phyloP scores from a whole-genome alignment of 2,113 vertebrate genomes.

The Spea multiplicata region DNA sequence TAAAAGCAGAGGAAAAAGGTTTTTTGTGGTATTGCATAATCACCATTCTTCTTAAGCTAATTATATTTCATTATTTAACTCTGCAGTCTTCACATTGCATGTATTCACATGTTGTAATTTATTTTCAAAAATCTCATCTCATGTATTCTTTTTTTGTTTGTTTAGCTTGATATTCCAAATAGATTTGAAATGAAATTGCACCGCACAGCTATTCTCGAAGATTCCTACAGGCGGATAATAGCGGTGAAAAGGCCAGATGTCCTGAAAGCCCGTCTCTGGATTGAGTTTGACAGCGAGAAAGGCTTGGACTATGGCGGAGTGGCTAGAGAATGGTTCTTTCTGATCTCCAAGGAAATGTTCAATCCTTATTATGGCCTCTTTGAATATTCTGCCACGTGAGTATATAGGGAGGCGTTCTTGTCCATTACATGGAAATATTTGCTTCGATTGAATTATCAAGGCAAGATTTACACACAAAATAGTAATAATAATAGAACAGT shows the following conservation, averaged over 20 bases:
- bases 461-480: too few species aligned
- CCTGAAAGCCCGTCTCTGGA: slow-evolving; percentile 94
- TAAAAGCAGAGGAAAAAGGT: too few species aligned
- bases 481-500: too few species aligned
- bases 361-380: slow-evolving; percentile 98
- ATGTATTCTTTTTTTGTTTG: not conserved
- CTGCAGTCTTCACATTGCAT: too few species aligned
- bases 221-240: slow-evolving; percentile 90
- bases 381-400: slow-evolving; percentile 98
- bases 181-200: slow-evolving; percentile 94
- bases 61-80: too few species aligned
- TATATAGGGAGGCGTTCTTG: slow-evolving; percentile 41
- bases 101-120: too few species aligned
- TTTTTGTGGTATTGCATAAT: too few species aligned
- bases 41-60: too few species aligned
- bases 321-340: slow-evolving; percentile 97
- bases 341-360: slow-evolving; percentile 98
- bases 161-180: slow-evolving; percentile 90
- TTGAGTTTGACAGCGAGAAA: slow-evolving; percentile 97
- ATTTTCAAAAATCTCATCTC: not conserved
- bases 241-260: slow-evolving; percentile 85
- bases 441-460: too few species aligned
- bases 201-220: slow-evolving; percentile 85
- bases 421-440: too few species aligned
- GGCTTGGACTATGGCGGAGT: slow-evolving; percentile 95